Evolutionary conservation across 2,888 invertebrate species (phyloP), one percentile per base, ranked within the genome.

Genomic region (Liopterus haemorrhoidalis): DNA sequence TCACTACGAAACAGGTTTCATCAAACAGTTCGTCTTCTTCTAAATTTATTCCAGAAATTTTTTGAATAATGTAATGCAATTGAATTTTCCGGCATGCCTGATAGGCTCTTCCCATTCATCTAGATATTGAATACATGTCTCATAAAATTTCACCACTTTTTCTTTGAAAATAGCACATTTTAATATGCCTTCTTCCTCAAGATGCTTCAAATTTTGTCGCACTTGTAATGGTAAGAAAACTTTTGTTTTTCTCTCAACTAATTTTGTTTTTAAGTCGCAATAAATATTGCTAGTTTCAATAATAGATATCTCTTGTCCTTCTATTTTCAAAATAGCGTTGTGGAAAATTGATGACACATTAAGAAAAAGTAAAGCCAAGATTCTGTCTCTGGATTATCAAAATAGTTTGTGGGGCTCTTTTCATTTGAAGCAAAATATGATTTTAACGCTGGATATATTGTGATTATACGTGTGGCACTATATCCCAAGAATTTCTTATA

Each of bases 1-100:
- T 15, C 33, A n/a, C n/a, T n/a, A n/a, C n/a, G n/a, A 32, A 32
- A 16, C 19, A 35, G 3, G 11, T 16, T 18, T 35, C 18, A 35
- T 35, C 35, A 35, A 35, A 35, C 35, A 35, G 18, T 35, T 35
- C 35, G 20, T 35, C 35, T 35, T 35, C 35, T 35, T 20, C 20
- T 35, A 35, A 18, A 35, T 8, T 35, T 18, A 35, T 35, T 16
- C 20, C 18, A 14, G 35, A 18, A 35, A 35, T 20, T n/a, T 35
- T 14, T n/a, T 35, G 35, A 14, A 35, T 15, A 35, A 35, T 35
- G 18, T 35, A 35, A 35, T 35, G 19, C 18, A 35, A 12, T 19
- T 14, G 18, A 35, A 35, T 35, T 35, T 35, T n/a, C 20, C 35
- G n/a, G 19, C 18, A 16, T 35, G 35, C 35, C 20, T 14, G 11